Evolutionary conservation across 2,797 vertebrate genomes (phyloP).

Genomic region (Poeciliopsis paucimaculata): DNA sequence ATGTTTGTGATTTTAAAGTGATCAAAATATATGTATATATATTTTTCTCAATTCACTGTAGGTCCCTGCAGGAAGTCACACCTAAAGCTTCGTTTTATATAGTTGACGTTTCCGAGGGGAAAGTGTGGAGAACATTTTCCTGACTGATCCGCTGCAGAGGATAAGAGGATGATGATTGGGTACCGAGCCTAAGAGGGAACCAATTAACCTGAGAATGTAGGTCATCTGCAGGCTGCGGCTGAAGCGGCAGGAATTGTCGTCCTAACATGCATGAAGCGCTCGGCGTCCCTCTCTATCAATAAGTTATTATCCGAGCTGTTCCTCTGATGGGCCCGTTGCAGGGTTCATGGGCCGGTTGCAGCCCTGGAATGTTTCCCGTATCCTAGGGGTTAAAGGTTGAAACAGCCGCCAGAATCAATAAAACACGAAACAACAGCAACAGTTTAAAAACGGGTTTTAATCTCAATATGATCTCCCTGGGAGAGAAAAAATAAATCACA

Average conservation of each 20-base stretch:
- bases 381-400: not conserved
- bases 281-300: not conserved
- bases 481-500: not conserved
- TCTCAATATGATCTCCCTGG: not conserved
- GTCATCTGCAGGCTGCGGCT: not conserved
- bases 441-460: not conserved
- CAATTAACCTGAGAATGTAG: constrained; percentile 7
- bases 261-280: constrained; percentile 3
- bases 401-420: not conserved
- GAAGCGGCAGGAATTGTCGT: not conserved
- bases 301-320: not conserved
- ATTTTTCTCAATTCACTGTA: not conserved
- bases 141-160: not conserved
- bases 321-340: not conserved
- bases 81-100: not conserved
- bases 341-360: not conserved
- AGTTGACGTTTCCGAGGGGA: not conserved
- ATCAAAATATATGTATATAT: not conserved
- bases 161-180: not conserved
- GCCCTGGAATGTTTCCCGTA: not conserved
- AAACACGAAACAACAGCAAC: not conserved
- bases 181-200: not conserved
- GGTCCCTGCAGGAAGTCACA: not conserved
- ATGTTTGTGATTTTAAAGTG: not conserved
- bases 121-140: not conserved